Conservation (phyloP, 2,113 vertebrate species). For the Odocoileus hemionus region DNA sequence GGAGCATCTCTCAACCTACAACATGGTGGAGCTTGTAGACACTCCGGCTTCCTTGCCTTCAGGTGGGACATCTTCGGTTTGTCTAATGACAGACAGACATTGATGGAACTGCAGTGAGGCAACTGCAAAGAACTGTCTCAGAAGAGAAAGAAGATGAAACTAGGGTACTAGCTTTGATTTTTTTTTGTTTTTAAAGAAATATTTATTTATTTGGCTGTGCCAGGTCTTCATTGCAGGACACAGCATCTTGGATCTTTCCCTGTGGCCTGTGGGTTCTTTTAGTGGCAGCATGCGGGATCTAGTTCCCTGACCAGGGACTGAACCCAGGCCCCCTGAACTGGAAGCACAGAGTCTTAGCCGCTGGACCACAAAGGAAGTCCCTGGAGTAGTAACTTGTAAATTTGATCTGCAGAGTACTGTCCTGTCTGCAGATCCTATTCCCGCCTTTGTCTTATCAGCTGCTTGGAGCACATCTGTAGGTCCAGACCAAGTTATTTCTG, state of each 20-base stretch:
- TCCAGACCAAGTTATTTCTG: background rate
- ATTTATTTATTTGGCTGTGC: background rate
- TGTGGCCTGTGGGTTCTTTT: background rate
- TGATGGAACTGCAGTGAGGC: no score
- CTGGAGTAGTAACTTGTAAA: background rate
- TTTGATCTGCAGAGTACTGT: background rate
- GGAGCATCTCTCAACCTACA: background rate
- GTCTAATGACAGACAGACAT: background rate
- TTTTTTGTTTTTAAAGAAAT: background rate
- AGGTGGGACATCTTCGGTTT: background rate
- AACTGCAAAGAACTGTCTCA: background rate
- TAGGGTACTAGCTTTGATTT: background rate
- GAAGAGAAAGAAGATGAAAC: background rate
- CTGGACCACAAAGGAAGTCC: background rate
- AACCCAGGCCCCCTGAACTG: background rate
- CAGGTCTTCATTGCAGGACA: background rate
- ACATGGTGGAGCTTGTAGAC: background rate
- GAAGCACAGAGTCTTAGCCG: background rate
- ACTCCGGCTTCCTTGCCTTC: background rate
- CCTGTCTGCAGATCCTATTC: background rate
- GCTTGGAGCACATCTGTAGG: background rate
- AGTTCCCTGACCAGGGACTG: background rate
- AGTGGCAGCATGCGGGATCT: background rate
- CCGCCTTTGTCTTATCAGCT: fast-evolving
- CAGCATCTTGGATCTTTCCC: background rate